Conservation (phyloP, 2,888 invertebrate species). For the Cephalotes varians region DNA sequence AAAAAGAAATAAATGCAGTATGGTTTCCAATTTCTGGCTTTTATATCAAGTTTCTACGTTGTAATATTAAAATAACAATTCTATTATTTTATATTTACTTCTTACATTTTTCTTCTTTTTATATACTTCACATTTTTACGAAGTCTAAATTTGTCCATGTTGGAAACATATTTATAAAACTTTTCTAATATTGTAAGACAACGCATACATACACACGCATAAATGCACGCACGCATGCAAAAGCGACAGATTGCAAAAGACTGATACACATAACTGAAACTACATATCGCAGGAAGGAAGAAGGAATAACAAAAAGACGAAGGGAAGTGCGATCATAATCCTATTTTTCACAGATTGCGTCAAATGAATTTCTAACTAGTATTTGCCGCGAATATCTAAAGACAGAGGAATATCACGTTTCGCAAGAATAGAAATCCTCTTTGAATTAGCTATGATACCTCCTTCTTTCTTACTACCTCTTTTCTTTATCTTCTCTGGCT, state of each 20-base stretch:
- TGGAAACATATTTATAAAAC: neutral
- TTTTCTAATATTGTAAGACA: neutral
- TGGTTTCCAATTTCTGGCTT: neutral
- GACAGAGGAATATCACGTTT: conserved; percentile 73
- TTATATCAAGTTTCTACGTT: neutral
- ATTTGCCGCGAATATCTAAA: conserved; percentile 57
- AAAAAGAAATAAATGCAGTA: neutral
- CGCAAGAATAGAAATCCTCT: conserved; percentile 69
- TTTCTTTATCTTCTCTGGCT: conserved; percentile 32
- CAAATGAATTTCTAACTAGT: conserved; percentile 78
- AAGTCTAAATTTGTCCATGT: neutral
- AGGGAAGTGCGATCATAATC: conserved; percentile 63
- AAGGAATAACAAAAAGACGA: conserved; percentile 27
- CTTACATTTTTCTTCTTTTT: neutral
- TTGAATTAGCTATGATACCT: conserved; percentile 71
- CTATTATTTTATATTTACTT: neutral
- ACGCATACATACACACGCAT: neutral
- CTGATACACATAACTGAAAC: neutral
- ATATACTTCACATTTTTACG: neutral
- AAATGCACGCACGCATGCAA: neutral
- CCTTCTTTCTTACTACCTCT: neutral
- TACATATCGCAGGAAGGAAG: neutral
- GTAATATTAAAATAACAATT: conserved; percentile 22
- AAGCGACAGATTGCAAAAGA: neutral
- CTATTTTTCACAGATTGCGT: conserved; percentile 80